Evolutionary conservation across 2,888 invertebrate genomes (phyloP), one percentile per base, ranked within the genome.

Genomic region (Muschampia plurimacula): DNA sequence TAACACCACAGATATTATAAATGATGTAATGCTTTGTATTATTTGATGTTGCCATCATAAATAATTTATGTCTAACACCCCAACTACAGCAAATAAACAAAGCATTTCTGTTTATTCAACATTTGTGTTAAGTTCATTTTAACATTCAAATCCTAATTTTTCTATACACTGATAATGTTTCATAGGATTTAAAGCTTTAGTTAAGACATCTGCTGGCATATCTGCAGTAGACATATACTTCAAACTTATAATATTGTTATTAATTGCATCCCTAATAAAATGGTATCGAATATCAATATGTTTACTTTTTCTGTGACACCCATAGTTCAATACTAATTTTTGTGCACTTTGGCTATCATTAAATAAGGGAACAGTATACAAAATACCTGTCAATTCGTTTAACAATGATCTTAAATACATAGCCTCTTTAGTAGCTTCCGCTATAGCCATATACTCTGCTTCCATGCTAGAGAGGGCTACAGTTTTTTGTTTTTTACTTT

Each of bases 151-250:
- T n/a, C 46, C 46, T 49, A 49, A 4, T n/a, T 49, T 49, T n/a
- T 49, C 46, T 49, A 49, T n/a, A 49, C 46, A 49, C n/a, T 49
- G 46, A n/a, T 49, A 49, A 49, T 28, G 49, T 49, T 49, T 49
- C 49, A 49, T 49, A n/a, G n/a, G 49, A n/a, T n/a, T 49, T n/a
- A 49, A 49, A n/a, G 49, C 4, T 49, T 49, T 49, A 6, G 49
- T 49, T n/a, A 49, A 6, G n/a, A 49, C 49, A 49, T 49, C n/a
- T 6, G 49, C 49, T n/a, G 49, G 49, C 49, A 49, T 49, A 49
- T 49, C 49, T 49, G 5, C n/a, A 49, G n/a, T 49, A 49, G 49
- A n/a, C n/a, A 49, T 49, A 49, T 49, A 49, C 5, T 49, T 7
- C n/a, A 49, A 49, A n/a, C n/a, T n/a, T n/a, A 49, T 49, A 7